These are phyloP conservation scores for Falcunculus frontatus DNA, from an alignment of 2,113 vertebrate species.

Conservation along the genomic window DNA sequence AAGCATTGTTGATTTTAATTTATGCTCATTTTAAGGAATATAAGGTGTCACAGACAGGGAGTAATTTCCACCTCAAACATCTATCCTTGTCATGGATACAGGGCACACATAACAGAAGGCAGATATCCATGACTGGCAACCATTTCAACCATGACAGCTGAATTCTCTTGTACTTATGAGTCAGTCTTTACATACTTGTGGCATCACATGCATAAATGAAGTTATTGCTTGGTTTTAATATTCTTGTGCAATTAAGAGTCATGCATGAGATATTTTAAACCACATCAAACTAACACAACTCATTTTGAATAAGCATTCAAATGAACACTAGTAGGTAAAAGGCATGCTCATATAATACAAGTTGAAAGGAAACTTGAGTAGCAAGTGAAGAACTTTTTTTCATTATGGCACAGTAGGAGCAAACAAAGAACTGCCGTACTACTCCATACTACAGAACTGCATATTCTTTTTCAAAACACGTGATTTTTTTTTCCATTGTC, in stretches of 20 bases:
- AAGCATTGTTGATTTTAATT: background rate
- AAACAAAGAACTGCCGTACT: background rate
- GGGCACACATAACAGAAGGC: fast-evolving
- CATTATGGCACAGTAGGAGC: background rate
- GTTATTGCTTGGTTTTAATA: background rate
- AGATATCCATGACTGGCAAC: background rate
- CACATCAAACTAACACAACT: background rate
- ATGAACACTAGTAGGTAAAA: background rate
- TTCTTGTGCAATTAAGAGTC: background rate
- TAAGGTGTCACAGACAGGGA: background rate
- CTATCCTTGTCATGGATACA: background rate
- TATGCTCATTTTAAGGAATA: background rate
- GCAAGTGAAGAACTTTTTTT: background rate
- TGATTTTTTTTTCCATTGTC: fast-evolving
- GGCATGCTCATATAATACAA: background rate
- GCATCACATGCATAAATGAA: background rate
- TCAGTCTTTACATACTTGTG: background rate
- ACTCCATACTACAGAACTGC: fast-evolving
- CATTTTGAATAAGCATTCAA: background rate
- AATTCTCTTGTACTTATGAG: background rate
- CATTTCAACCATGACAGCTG: background rate
- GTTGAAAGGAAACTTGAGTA: background rate
- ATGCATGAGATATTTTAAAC: background rate
- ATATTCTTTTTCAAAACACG: background rate
- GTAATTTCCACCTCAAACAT: background rate